Conservation (phyloP, 1,140 invertebrate species). For the Dolichoris vasculosae region DNA sequence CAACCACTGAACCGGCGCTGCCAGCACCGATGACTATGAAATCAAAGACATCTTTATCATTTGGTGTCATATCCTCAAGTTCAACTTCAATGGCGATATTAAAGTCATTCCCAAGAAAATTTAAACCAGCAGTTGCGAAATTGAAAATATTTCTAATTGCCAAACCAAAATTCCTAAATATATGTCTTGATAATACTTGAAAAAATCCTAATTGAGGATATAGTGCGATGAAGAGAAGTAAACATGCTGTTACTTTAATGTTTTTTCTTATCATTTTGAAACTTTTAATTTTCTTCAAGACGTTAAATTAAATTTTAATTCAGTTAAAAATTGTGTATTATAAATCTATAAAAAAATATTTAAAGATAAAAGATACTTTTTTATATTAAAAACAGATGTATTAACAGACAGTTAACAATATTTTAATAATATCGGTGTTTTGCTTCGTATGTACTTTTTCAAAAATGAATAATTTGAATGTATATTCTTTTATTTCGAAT, state of each 20-base stretch:
- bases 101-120: background rate
- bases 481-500: too few relatives aligned
- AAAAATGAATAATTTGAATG: too few relatives aligned
- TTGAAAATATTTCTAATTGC: background rate
- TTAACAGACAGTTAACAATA: too few relatives aligned
- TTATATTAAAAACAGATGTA: too few relatives aligned
- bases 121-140: background rate
- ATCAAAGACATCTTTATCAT: background rate
- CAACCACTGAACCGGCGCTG: constrained; percentile 75
- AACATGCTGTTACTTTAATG: background rate
- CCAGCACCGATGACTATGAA: constrained; percentile 23
- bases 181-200: background rate
- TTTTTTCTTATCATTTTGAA: background rate
- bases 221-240: background rate
- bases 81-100: background rate
- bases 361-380: too few relatives aligned
- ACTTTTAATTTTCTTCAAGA: background rate
- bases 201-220: background rate
- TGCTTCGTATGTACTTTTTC: too few relatives aligned
- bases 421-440: too few relatives aligned
- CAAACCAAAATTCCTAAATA: background rate
- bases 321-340: background rate
- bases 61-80: constrained; percentile 17
- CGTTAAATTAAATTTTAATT: background rate
- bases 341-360: background rate